phyloP scores from a whole-genome alignment of 1,140 invertebrate species.

The Brachionus manjavacas region DNA sequence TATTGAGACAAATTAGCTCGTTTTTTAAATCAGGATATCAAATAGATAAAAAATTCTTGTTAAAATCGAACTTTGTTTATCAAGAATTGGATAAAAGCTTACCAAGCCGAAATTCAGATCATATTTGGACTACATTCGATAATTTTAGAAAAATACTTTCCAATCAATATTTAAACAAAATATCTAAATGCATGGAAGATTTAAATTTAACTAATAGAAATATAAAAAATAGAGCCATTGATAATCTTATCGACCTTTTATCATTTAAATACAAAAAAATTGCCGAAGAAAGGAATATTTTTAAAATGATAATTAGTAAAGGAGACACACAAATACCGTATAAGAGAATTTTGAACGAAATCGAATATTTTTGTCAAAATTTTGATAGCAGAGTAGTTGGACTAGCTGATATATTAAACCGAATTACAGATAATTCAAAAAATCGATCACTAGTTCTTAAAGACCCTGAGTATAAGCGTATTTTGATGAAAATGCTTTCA shows the following conservation, averaged over 20 bases:
- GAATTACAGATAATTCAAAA: not conserved
- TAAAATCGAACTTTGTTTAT: not conserved
- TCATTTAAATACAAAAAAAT: not conserved
- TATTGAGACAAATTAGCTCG: not conserved
- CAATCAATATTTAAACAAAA: not conserved
- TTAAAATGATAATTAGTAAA: not conserved
- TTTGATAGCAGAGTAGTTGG: not conserved
- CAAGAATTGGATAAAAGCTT: not conserved
- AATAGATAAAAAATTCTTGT: not conserved
- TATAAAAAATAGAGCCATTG: not conserved
- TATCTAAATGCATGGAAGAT: not conserved
- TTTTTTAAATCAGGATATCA: not conserved
- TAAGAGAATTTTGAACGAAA: not conserved
- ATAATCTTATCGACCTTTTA: not conserved
- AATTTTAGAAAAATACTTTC: not conserved
- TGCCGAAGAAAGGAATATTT: not conserved
- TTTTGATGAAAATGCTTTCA: not conserved
- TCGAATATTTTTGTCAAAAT: not conserved
- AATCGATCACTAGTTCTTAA: not conserved
- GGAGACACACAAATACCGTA: not conserved
- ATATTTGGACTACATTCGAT: not conserved
- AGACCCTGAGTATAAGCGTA: not conserved
- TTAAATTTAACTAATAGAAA: not conserved
- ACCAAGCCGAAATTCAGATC: not conserved
- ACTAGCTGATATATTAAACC: not conserved